Evolutionary conservation across 2,888 invertebrate genomes (phyloP), one percentile per base, ranked within the genome.

Genomic region (Phyto melanocephala): DNA sequence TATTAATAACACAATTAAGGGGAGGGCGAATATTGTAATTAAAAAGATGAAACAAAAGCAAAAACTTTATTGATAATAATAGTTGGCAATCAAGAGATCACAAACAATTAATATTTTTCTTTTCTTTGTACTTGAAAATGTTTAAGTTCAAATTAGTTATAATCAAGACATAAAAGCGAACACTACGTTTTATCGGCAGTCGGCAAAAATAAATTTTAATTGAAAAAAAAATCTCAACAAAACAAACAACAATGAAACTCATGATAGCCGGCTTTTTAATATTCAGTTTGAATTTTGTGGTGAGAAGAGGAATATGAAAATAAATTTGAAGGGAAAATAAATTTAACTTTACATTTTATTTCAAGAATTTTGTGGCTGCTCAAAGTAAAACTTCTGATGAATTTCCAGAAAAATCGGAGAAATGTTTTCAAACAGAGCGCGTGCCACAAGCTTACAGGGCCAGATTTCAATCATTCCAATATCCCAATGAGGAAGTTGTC

Each of bases 401-500:
- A 13, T 82, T 82, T 42, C 70, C 75, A 13, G 79, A 35, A 45
- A 79, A 65, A 47, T 82, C 79, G 0, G 75, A 79, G 7, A 79
- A 82, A 62, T 82, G 82, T 50, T 82, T 82, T 37, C 60, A 71
- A 15, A 50, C 37, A 0, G 54, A 60, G 13, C 65, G 17, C 35
- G 28, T 82, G 5, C 79, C 82, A 0, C 71, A 67, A 33, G 15
- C 65, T 10, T 84, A 74, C n/a, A 78, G 68, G 20, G 52, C 65
- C 24, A 45, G 72, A 15, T 84, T 84, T 17, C 67, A 83, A 10
- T 22, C 71, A 5, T 86, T 87, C 50, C 80, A 85, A 20, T 86
- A 86, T 65, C 84, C 86, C 15, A 75, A 87, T 52, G 84, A 85
- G 17, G 77, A 68, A n/a, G 54, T 70, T 3, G 86, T 86, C 2